Evolutionary conservation across 35 echinoderm and acorn worm species (phyloP), one percentile per base, ranked within the genome.

Genomic region (Hemicentrotus pulcherrimus): DNA sequence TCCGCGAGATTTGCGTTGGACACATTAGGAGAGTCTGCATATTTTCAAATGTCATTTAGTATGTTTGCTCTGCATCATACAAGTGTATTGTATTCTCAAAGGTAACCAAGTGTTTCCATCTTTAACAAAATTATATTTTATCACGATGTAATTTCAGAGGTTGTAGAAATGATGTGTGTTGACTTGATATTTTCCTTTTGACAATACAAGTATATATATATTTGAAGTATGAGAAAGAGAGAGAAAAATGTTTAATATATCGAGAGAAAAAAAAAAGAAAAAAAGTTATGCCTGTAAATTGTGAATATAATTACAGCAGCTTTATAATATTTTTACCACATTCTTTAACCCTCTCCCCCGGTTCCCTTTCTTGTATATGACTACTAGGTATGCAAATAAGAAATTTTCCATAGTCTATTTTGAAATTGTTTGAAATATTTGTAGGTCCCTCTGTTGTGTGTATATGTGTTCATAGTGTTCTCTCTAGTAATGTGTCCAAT

Each of bases 131-230:
- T 31, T 93, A 32, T 93, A 93, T 93, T 93, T 93, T 93, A 93
- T 93, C 91, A 93, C 48, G 48, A 46, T 50, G 91, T 93, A 58
- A 93, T 93, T 47, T 93, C 91, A 31, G 48, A 93, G 91, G 48
- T 50, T 93, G 91, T 93, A 93, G 91, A 32, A 58, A 93, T n/a
- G 45, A 31, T 93, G 45, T 93, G 91, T 93, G 90, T 45, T 47
- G 46, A 50, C 91, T 46, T 93, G 45, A 58, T 93, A 50, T 93
- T 93, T 93, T 93, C 91, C 46, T 90, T 93, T 93, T 93, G 91
- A 93, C 45, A 93, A 93, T 58, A 58, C 91, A 58, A 93, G 91
- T 58, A 93, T 93, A 93, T 93, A 93, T 93, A 93, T 93, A 93
- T 93, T 93, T 47, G 91, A 93, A 93, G 48, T 93, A 93, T 31